Percentiles rank a stretch among this genome's conserved stretches.
Evolutionary conservation across 2,888 invertebrate species (phyloP).

Genomic region (Cosmopolites sordidus): DNA sequence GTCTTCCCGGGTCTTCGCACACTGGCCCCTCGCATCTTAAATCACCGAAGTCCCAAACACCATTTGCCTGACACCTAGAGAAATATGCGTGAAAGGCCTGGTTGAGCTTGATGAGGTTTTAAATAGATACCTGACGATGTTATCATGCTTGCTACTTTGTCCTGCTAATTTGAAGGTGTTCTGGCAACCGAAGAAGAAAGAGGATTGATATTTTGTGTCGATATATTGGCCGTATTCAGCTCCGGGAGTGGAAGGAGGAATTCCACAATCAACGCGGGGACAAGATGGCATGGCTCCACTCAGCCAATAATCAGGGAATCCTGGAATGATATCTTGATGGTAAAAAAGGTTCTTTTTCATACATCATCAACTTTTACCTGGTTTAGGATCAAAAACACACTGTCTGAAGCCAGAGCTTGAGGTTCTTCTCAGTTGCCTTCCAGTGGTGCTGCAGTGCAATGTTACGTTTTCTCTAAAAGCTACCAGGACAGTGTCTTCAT

Average conservation of each 20-base stretch:
- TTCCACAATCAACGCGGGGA: constrained; percentile 86
- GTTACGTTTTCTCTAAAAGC: constrained; percentile 90
- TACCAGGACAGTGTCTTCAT: constrained; percentile 78
- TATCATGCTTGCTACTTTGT: constrained; percentile 86
- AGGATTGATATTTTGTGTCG: constrained; percentile 87
- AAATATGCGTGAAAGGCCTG: background rate
- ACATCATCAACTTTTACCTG: constrained; percentile 46
- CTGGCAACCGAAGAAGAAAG: constrained; percentile 93
- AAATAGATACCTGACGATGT: constrained; percentile 66
- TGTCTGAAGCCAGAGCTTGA: constrained; percentile 83
- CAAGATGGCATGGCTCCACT: constrained; percentile 83
- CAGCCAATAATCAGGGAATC: constrained; percentile 85
- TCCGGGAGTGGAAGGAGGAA: constrained; percentile 86
- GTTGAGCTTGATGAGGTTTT: background rate
- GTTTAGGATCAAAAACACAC: constrained; percentile 92
- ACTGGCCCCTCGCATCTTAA: constrained; percentile 94
- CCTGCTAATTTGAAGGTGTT: constrained; percentile 93
- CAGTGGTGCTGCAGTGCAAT: constrained; percentile 72
- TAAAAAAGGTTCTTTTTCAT: background rate
- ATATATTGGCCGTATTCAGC: constrained; percentile 86
- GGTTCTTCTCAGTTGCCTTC: constrained; percentile 74
- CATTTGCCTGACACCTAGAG: constrained; percentile 73
- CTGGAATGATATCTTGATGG: constrained; percentile 39
- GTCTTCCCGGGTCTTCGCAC: constrained; percentile 92
- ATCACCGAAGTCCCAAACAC: constrained; percentile 97